These are phyloP conservation scores for Mesorhabditis spiculigera DNA, from an alignment of 2,888 invertebrate species.

Conservation along the genomic window DNA sequence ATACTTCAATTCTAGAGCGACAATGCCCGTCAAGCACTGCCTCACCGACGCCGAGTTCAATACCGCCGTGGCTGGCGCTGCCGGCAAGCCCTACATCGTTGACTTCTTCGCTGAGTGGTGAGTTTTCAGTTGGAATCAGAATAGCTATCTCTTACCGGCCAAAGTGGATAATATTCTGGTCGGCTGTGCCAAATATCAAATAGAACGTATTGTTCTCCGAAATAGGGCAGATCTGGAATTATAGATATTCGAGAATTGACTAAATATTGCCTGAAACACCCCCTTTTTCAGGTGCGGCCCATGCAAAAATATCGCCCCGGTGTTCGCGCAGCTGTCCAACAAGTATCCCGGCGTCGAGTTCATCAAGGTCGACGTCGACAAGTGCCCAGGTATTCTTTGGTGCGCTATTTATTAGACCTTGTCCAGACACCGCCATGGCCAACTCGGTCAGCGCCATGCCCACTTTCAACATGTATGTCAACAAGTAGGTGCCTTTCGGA, in stretches of 20 bases:
- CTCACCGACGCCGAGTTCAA: conserved; percentile 41
- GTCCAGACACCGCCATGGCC: conserved; percentile 67
- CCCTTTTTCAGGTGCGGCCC: conserved; percentile 81
- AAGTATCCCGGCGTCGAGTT: conserved; percentile 86
- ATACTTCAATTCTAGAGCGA: background rate
- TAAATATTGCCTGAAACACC: conserved; percentile 8
- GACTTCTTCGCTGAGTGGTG: conserved; percentile 57
- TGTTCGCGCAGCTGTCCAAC: conserved; percentile 80
- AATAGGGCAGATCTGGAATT: background rate
- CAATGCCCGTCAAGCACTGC: conserved; percentile 44
- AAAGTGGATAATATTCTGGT: background rate
- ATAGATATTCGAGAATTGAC: background rate
- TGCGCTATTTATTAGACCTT: background rate
- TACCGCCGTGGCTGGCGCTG: conserved; percentile 32
- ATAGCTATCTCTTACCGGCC: background rate
- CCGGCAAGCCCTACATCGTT: conserved; percentile 45
- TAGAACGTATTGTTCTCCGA: background rate
- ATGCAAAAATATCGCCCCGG: conserved; percentile 86
- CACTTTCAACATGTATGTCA: conserved; percentile 91
- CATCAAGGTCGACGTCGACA: conserved; percentile 79
- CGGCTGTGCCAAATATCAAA: background rate
- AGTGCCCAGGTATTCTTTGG: conserved; percentile 31
- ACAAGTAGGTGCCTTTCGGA: conserved; percentile 44
- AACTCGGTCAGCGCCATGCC: conserved; percentile 95
- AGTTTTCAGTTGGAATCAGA: conserved; percentile 6